A percentile compares a stretch with the other conserved stretches of the same genome.
Conservation (phyloP, 2,888 invertebrate species). For the Pandemis cinnamomeana region DNA sequence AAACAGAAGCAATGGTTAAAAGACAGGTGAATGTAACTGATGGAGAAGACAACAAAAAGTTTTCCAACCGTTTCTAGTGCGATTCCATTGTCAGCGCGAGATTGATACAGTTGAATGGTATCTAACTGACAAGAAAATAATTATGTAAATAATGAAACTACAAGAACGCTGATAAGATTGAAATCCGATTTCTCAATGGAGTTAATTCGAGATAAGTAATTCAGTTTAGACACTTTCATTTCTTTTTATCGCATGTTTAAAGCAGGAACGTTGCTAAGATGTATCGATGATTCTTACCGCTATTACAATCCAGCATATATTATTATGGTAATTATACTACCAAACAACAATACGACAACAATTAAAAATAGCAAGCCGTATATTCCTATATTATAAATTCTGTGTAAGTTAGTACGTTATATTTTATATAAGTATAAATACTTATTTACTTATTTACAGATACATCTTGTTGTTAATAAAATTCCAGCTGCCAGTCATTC, state of each 20-base stretch:
- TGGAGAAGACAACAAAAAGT: conserved; percentile 74
- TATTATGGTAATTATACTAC: not conserved
- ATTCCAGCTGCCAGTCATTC: too few species aligned
- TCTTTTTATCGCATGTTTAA: not conserved
- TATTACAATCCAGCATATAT: not conserved
- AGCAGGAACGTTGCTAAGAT: not conserved
- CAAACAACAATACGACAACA: not conserved
- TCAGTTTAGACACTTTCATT: conserved; percentile 38
- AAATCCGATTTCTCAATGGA: conserved; percentile 34
- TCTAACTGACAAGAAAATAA: conserved; percentile 44
- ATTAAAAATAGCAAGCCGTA: not conserved
- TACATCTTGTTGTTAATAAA: too few species aligned
- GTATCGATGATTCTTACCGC: not conserved
- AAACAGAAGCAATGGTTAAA: conserved; percentile 60
- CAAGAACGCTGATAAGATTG: conserved; percentile 44
- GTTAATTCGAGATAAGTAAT: conserved; percentile 35
- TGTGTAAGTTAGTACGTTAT: not conserved
- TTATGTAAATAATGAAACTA: conserved; percentile 52
- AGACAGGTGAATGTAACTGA: conserved; percentile 79
- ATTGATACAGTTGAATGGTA: conserved; percentile 45
- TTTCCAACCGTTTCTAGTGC: conserved; percentile 72
- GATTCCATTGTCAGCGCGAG: conserved; percentile 61
- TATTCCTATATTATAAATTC: not conserved
- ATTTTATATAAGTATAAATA: too few species aligned
- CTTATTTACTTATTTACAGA: too few species aligned